phyloP scores from a whole-genome alignment of 2,797 vertebrate species.

The Artibeus lituratus region DNA sequence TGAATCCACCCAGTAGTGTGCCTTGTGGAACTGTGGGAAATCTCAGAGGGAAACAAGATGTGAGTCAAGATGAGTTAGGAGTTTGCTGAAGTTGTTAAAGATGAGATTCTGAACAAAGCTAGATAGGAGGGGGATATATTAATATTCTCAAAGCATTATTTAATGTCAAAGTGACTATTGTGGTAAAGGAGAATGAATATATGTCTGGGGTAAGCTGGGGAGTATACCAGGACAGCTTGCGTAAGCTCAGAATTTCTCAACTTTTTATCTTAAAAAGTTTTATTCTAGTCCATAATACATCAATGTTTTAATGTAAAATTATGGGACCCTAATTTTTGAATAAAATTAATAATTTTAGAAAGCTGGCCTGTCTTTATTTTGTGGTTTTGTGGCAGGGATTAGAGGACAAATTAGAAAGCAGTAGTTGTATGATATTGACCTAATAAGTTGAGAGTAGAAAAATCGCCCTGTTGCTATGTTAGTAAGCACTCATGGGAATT shows the following conservation, averaged over 20 bases:
- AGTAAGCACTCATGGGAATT: not conserved
- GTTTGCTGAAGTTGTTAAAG: not conserved
- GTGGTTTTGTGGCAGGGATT: not conserved
- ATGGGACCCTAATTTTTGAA: not conserved
- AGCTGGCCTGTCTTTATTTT: not conserved
- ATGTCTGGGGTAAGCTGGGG: not conserved
- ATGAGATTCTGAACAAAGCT: not conserved
- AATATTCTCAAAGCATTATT: not conserved
- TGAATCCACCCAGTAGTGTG: not conserved
- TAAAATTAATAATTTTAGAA: not conserved
- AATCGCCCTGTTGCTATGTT: not conserved
- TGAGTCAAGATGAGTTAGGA: not conserved
- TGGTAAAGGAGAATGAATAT: not conserved
- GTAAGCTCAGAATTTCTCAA: not conserved
- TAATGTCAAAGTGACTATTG: not conserved
- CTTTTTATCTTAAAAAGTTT: not conserved
- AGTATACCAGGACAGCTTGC: not conserved
- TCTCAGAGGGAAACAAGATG: not conserved
- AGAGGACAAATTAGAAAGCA: not conserved
- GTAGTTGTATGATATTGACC: not conserved
- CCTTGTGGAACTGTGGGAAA: not conserved
- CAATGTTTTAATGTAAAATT: not conserved
- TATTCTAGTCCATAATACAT: not conserved
- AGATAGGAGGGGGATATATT: not conserved
- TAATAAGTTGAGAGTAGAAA: not conserved